phyloP scores from a whole-genome alignment of 2,888 invertebrate species.

The Hypsopygia costalis region DNA sequence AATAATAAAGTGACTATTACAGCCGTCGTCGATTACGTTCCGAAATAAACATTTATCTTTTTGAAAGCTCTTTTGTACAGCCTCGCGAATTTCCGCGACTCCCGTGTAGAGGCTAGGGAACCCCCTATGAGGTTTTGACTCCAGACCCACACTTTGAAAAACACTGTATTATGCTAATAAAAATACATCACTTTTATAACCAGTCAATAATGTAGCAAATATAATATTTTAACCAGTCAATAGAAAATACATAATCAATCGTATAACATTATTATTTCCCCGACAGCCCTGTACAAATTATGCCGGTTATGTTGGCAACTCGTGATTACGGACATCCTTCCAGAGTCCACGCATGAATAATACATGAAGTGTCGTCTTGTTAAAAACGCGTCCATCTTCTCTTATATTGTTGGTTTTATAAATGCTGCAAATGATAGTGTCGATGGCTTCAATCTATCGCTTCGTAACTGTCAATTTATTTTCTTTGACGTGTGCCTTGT shows the following conservation, averaged over 20 bases:
- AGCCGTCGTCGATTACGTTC: too few relatives aligned
- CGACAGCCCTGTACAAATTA: conserved; percentile 14
- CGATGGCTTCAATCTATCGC: conserved; percentile 30
- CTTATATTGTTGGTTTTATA: conserved; percentile 61
- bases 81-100: too few relatives aligned
- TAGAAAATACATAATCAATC: neutral
- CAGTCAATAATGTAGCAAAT: too few relatives aligned
- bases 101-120: too few relatives aligned
- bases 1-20: too few relatives aligned
- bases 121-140: too few relatives aligned
- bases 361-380: conserved; percentile 61
- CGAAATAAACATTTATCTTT: too few relatives aligned
- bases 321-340: conserved; percentile 44
- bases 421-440: conserved; percentile 45
- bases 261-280: neutral
- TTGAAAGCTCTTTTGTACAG: too few relatives aligned
- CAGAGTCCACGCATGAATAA: conserved; percentile 52
- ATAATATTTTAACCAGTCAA: too few relatives aligned
- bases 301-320: conserved; percentile 14
- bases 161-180: too few relatives aligned
- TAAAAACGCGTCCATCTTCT: conserved; percentile 67
- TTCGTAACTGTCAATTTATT: conserved; percentile 12
- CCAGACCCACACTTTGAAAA: too few relatives aligned
- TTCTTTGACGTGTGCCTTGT: neutral
- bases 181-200: too few relatives aligned